A percentile compares a stretch with the other conserved stretches of the same genome.
phyloP scores from a whole-genome alignment of 2,888 invertebrate genomes.

The Melinaea marsaeus region DNA sequence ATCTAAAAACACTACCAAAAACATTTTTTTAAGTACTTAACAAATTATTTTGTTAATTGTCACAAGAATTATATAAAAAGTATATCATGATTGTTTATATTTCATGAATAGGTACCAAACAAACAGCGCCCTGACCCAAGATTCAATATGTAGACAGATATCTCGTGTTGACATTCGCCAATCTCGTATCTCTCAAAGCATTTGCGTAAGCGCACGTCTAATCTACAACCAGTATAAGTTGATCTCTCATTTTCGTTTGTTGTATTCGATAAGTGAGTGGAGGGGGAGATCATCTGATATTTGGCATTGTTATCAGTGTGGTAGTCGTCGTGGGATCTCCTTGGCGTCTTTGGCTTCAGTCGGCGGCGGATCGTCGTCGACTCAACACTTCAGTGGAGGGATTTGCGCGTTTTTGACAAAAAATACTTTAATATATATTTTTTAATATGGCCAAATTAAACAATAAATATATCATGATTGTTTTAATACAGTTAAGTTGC shows the following conservation, averaged over 20 bases:
- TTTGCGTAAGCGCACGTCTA: slow-evolving; percentile 70
- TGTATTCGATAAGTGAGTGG: slow-evolving; percentile 9
- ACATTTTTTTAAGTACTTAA: no score
- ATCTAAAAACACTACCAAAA: no score
- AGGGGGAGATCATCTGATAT: slow-evolving; percentile 36
- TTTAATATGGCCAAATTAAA: no score
- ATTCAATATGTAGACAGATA: slow-evolving; percentile 50
- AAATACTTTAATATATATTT: not conserved
- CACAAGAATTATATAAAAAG: no score
- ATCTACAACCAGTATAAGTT: slow-evolving; percentile 40
- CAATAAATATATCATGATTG: no score
- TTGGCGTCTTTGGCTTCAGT: slow-evolving; percentile 47
- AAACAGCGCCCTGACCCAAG: slow-evolving; percentile 58
- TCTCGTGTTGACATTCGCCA: slow-evolving; percentile 66
- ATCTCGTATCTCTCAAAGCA: slow-evolving; percentile 60
- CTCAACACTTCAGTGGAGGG: slow-evolving; percentile 48
- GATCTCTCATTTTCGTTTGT: slow-evolving; percentile 32
- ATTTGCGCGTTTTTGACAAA: slow-evolving; percentile 26
- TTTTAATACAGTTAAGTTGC: no score
- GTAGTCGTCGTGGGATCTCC: slow-evolving; percentile 62
- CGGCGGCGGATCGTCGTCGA: slow-evolving; percentile 69
- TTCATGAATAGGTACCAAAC: slow-evolving; percentile 30
- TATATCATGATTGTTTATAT: slow-evolving; percentile 15
- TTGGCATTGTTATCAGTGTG: slow-evolving; percentile 53
- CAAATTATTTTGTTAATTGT: no score